phyloP scores from a whole-genome alignment of 2,113 vertebrate species.

The Scomber japonicus region DNA sequence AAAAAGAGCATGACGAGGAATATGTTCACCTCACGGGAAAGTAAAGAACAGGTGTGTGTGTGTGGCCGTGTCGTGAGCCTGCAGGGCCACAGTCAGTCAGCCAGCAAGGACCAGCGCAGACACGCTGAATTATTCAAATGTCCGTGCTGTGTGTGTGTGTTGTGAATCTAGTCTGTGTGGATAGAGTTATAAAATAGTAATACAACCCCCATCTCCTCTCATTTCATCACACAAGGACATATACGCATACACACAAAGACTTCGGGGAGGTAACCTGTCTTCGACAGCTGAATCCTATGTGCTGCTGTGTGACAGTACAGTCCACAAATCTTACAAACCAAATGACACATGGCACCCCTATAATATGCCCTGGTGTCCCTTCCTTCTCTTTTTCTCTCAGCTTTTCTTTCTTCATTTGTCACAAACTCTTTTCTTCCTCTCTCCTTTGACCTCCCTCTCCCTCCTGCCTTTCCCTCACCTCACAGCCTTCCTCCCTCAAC shows the following conservation, averaged over 20 bases:
- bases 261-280: slow-evolving; percentile 31
- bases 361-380: slow-evolving; percentile 40
- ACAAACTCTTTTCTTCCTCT: slow-evolving; percentile 47
- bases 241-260: slow-evolving; percentile 52
- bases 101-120: slow-evolving; percentile 51
- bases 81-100: slow-evolving; percentile 57
- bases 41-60: slow-evolving; percentile 50
- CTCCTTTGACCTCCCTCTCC: slow-evolving; percentile 44
- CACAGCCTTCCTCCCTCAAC: slow-evolving; percentile 10
- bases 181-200: slow-evolving; percentile 79
- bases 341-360: slow-evolving; percentile 36
- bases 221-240: slow-evolving; percentile 67
- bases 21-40: slow-evolving; percentile 22
- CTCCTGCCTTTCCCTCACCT: slow-evolving; percentile 30
- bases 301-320: slow-evolving; percentile 17
- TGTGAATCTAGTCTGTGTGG: slow-evolving; percentile 54
- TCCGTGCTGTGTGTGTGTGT: slow-evolving; percentile 59
- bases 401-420: slow-evolving; percentile 64
- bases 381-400: slow-evolving; percentile 23
- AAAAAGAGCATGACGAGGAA: slow-evolving; percentile 18
- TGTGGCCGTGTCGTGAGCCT: slow-evolving; percentile 35
- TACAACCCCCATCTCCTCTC: slow-evolving; percentile 63
- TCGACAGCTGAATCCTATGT: slow-evolving; percentile 37
- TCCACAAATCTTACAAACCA: slow-evolving; percentile 42
- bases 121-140: slow-evolving; percentile 82